phyloP scores from a whole-genome alignment of 2,113 vertebrate genomes.

The Lophotis ruficrista region DNA sequence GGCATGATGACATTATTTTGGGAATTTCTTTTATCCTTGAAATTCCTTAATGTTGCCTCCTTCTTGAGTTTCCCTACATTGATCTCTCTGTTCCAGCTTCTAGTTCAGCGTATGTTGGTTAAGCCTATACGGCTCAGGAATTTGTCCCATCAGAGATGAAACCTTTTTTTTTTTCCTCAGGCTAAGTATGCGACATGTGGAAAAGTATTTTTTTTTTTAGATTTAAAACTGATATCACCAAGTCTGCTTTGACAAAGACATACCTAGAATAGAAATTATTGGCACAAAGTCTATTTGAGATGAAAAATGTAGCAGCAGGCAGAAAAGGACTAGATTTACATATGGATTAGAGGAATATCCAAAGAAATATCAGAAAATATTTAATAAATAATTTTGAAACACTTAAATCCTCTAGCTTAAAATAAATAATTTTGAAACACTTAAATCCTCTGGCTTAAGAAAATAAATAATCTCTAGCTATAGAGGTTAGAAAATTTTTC shows the following conservation, averaged over 20 bases:
- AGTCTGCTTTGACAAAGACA: background rate
- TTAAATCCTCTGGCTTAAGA: background rate
- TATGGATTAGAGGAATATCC: background rate
- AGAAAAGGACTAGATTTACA: constrained; percentile 3
- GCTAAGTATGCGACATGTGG: background rate
- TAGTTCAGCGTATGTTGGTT: background rate
- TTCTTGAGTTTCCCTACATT: background rate
- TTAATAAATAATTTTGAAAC: constrained; percentile 7
- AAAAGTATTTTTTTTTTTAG: background rate
- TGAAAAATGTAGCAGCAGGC: background rate
- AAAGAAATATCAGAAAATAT: background rate
- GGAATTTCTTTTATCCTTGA: background rate
- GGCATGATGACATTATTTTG: background rate
- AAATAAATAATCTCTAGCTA: background rate
- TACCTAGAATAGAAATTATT: background rate
- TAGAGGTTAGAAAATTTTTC: background rate
- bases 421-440: background rate
- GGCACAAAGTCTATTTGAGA: background rate
- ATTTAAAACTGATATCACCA: background rate
- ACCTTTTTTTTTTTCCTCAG: fast-evolving
- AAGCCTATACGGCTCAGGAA: background rate
- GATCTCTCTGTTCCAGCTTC: background rate
- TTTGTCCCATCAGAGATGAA: background rate
- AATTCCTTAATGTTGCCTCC: background rate
- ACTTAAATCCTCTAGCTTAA: background rate